phyloP scores from a whole-genome alignment of 2,113 vertebrate genomes.

The Seriola rivoliana region DNA sequence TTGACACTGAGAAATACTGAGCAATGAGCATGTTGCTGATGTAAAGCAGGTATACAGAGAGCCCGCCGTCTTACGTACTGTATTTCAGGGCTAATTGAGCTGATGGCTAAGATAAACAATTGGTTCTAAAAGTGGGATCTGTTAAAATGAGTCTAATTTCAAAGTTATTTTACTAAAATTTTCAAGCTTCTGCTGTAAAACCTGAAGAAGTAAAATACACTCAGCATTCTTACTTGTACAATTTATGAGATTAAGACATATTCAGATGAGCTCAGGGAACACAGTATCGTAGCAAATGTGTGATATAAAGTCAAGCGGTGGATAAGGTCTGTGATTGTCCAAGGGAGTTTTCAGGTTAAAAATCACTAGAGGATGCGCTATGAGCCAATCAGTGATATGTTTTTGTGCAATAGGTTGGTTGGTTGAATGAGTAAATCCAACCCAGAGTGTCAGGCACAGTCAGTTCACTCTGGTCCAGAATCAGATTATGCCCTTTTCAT shows the following conservation, averaged over 20 bases:
- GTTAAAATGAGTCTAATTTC: conserved; percentile 5
- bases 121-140: conserved; percentile 5
- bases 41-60: conserved; percentile 32
- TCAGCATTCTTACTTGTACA: conserved; percentile 33
- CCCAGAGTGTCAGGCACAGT: conserved; percentile 52
- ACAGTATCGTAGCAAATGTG: conserved; percentile 70
- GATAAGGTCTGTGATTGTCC: conserved; percentile 51
- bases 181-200: conserved; percentile 22
- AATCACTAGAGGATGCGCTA: background rate
- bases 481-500: conserved; percentile 39
- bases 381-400: conserved; percentile 45
- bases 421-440: conserved; percentile 59
- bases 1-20: conserved; percentile 8
- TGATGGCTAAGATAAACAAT: background rate
- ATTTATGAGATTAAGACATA: conserved; percentile 24
- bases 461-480: conserved; percentile 45
- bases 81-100: background rate
- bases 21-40: conserved; percentile 35
- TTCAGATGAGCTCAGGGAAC: conserved; percentile 80
- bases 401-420: conserved; percentile 77
- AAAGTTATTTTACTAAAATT: background rate
- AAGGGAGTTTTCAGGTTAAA: conserved; percentile 55
- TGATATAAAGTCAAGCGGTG: conserved; percentile 46
- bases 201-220: background rate
- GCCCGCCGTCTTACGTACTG: background rate